These are phyloP conservation scores for Micrasema longulum DNA, from an alignment of 1,140 invertebrate species.

Conservation along the genomic window DNA sequence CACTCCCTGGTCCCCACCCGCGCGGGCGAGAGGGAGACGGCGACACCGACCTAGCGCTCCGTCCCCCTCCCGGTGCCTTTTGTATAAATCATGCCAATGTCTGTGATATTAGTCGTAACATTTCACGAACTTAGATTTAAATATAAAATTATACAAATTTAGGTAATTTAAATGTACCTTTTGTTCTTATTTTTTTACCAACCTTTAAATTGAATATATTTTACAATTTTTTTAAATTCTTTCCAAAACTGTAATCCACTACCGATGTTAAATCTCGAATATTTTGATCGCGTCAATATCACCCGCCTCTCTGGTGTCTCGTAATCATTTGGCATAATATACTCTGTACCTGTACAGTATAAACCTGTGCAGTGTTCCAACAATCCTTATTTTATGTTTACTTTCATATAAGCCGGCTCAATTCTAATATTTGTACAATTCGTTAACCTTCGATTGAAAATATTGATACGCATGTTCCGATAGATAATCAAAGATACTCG, in stretches of 20 bases:
- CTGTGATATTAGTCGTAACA: conserved; percentile 53
- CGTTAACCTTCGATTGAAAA: conserved; percentile 3
- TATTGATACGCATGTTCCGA: neutral
- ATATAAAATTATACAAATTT: conserved; percentile 49
- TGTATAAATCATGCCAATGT: conserved; percentile 52
- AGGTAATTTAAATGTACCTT: conserved; percentile 50
- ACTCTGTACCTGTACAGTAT: no score
- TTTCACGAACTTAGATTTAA: conserved; percentile 52
- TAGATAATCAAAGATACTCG: no score
- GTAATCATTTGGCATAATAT: no score
- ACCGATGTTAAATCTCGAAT: no score
- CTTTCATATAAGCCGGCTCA: neutral
- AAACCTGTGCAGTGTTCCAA: no score
- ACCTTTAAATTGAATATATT: conserved; percentile 34
- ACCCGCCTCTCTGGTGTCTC: no score
- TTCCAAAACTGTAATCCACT: neutral
- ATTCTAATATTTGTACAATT: conserved; percentile 2
- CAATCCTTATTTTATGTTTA: no score
- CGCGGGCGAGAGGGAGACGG: neutral
- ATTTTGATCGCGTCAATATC: no score
- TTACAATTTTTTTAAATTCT: conserved; percentile 39
- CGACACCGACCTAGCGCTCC: conserved; percentile 11
- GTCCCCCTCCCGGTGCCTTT: conserved; percentile 39
- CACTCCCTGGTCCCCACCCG: no score
- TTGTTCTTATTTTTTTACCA: conserved; percentile 46